phyloP scores from a whole-genome alignment of 2,888 invertebrate genomes.

The Lepidochitona cinerea region DNA sequence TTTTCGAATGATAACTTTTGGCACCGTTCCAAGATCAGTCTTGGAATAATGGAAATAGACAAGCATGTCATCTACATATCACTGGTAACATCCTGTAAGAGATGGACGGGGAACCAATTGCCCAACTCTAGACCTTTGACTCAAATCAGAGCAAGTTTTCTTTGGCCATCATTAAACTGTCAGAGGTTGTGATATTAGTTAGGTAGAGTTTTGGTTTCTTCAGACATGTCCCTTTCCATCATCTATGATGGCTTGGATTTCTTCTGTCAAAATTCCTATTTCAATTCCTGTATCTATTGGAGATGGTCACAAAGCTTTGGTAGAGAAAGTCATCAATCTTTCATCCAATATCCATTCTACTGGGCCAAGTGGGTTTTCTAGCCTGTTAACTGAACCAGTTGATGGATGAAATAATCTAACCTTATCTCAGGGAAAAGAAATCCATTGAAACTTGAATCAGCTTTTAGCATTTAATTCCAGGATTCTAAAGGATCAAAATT shows the following conservation, averaged over 20 bases:
- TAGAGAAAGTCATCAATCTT: not conserved
- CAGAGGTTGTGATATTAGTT: not conserved
- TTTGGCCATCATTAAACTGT: not conserved
- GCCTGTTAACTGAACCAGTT: too few relatives aligned
- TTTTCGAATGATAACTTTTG: not conserved
- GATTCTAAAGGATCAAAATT: too few relatives aligned
- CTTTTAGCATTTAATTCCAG: too few relatives aligned
- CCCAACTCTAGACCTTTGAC: not conserved
- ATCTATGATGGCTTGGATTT: not conserved
- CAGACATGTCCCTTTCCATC: not conserved
- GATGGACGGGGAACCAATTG: not conserved
- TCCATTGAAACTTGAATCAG: too few relatives aligned
- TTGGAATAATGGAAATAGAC: not conserved
- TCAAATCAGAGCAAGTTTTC: not conserved
- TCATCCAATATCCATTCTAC: not conserved
- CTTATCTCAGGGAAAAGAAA: too few relatives aligned
- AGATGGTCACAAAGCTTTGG: not conserved
- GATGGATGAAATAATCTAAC: too few relatives aligned
- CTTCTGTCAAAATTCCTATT: not conserved
- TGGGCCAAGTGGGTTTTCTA: not conserved
- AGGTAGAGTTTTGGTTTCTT: not conserved
- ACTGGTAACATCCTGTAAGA: not conserved
- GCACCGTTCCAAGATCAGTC: not conserved
- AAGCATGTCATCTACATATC: not conserved
- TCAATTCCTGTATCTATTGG: not conserved